A percentile compares a stretch with the other conserved stretches of the same genome.
These are phyloP conservation scores for Cheirogaleus medius DNA, from an alignment of 2,113 vertebrate genomes.

Conservation along the genomic window DNA sequence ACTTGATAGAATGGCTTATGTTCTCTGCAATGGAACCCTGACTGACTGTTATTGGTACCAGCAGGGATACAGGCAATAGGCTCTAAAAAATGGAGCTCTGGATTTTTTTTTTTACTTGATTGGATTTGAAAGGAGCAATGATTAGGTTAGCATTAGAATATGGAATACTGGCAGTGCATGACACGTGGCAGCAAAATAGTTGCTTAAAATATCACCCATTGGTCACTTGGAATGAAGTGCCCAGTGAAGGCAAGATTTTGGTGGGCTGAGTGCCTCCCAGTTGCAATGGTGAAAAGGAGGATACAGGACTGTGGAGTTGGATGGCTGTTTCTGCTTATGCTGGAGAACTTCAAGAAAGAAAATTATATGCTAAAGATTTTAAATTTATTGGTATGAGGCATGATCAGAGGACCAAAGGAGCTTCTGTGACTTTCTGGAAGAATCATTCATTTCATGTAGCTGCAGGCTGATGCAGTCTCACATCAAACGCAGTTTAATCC, in stretches of 20 bases:
- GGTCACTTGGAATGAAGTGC: not conserved
- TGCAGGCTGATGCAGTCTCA: not conserved
- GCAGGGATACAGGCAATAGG: not conserved
- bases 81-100: not conserved
- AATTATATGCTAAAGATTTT: not conserved
- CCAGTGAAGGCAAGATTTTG: not conserved
- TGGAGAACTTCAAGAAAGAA: not conserved
- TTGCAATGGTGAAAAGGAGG: not conserved
- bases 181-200: not conserved
- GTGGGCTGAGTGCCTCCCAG: not conserved
- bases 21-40: not conserved
- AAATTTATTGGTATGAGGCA: not conserved
- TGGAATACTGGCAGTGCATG: not conserved
- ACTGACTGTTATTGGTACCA: not conserved
- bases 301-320: not conserved
- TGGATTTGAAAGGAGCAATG: not conserved
- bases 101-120: not conserved
- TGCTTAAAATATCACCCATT: not conserved
- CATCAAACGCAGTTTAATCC: not conserved
- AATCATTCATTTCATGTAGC: not conserved
- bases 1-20: not conserved
- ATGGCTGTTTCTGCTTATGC: not conserved
- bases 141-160: not conserved
- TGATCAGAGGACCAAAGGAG: not conserved
- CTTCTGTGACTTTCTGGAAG: not conserved